Evolutionary conservation across 2,113 vertebrate genomes (phyloP).

Genomic region (Rhynchomys soricoides): DNA sequence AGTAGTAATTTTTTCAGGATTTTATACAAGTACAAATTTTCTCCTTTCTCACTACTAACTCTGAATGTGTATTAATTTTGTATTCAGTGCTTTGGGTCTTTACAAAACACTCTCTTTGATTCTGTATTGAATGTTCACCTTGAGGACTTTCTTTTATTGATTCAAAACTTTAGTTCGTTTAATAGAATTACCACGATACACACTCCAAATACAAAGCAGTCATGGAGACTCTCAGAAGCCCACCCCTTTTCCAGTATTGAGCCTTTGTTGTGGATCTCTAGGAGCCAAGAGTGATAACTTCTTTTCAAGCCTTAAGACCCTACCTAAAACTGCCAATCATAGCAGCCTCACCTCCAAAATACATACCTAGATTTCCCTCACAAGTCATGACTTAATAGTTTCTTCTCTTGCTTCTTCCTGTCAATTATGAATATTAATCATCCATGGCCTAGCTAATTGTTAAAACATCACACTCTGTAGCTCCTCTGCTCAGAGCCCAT

Average conservation of each 20-base stretch:
- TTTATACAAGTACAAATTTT: neutral
- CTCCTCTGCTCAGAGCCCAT: neutral
- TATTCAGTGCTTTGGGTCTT: neutral
- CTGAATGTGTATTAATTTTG: slow-evolving; percentile 59
- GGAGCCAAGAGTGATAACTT: neutral
- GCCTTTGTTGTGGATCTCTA: neutral
- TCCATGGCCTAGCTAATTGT: neutral
- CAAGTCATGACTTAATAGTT: neutral
- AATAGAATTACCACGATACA: neutral
- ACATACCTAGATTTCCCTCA: neutral
- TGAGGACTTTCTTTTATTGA: slow-evolving; percentile 4
- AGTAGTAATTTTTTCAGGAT: neutral
- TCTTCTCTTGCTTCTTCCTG: neutral
- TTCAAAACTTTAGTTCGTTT: slow-evolving; percentile 13
- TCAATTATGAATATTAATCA: neutral
- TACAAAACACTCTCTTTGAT: slow-evolving; percentile 50
- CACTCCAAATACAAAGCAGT: neutral
- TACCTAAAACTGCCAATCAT: too few relatives aligned
- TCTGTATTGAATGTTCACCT: neutral
- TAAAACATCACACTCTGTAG: neutral
- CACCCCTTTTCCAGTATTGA: neutral
- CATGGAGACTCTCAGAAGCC: neutral
- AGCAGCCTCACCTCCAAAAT: neutral
- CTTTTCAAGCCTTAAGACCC: neutral
- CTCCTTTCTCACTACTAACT: neutral